Percentiles rank a stretch among this genome's conserved stretches.
phyloP scores from a whole-genome alignment of 2,888 invertebrate genomes.

The Salticus scenicus region DNA sequence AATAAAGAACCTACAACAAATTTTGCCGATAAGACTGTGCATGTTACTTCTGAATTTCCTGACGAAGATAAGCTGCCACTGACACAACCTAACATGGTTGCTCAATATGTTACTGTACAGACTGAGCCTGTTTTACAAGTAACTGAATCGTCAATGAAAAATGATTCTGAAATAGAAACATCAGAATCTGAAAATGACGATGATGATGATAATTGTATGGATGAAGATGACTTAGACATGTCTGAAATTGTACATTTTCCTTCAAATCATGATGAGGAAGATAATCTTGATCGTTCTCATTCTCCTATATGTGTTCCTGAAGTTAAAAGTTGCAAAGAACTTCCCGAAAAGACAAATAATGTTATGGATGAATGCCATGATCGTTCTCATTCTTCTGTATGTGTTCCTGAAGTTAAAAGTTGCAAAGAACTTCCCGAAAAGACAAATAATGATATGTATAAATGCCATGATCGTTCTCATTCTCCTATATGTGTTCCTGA shows the following conservation, averaged over 20 bases:
- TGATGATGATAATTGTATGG: background rate
- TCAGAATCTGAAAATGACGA: background rate
- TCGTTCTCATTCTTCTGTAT: no score
- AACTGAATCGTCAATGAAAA: background rate
- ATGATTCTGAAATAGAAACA: background rate
- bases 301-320: no score
- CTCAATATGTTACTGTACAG: background rate
- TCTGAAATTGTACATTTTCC: background rate
- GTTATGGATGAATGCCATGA: no score
- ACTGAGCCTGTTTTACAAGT: no score
- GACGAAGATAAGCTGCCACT: background rate
- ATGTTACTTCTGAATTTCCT: background rate
- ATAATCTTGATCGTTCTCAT: background rate
- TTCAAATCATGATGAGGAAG: background rate
- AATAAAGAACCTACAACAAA: conserved; percentile 18
- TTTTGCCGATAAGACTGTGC: background rate
- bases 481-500: no score
- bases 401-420: no score
- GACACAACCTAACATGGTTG: conserved; percentile 9
- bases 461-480: no score
- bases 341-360: no score
- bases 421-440: no score
- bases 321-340: no score
- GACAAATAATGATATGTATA: no score
- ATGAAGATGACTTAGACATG: background rate